Evolutionary conservation across 2,113 vertebrate genomes (phyloP).

Genomic region (Tauraco erythrolophus): DNA sequence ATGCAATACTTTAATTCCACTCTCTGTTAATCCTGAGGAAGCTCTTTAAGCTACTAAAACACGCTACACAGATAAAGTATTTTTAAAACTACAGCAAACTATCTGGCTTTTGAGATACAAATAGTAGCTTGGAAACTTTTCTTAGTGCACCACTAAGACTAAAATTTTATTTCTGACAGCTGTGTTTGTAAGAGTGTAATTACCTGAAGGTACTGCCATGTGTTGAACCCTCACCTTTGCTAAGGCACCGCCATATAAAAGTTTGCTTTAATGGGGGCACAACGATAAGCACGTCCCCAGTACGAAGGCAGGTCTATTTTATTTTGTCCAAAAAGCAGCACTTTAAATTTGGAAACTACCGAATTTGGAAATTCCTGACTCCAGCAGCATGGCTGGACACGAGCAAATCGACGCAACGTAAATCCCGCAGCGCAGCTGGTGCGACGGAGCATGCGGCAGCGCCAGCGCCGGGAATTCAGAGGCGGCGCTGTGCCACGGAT

Average conservation of each 20-base stretch:
- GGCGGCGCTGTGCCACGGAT: not conserved
- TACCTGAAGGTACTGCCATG: not conserved
- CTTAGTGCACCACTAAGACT: not conserved
- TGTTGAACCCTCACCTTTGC: not conserved
- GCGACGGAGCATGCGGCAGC: fast-evolving
- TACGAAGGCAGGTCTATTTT: not conserved
- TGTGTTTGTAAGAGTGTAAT: not conserved
- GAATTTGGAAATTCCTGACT: not conserved
- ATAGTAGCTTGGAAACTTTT: not conserved
- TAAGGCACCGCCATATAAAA: not conserved
- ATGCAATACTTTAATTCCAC: not conserved
- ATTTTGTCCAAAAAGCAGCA: not conserved
- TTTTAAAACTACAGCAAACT: not conserved
- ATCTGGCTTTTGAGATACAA: not conserved
- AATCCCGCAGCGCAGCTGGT: not conserved
- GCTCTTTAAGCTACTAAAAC: not conserved
- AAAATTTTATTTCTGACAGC: not conserved
- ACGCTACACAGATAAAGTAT: not conserved
- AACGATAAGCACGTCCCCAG: fast-evolving
- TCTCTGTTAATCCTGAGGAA: not conserved
- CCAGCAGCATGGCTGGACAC: not conserved
- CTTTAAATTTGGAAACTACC: not conserved
- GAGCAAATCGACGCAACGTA: fast-evolving
- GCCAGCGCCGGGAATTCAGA: not conserved
- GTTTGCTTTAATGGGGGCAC: not conserved